A percentile compares a stretch with the other conserved stretches of the same genome.
These are phyloP conservation scores for Macrosiphum euphorbiae DNA, from an alignment of 2,888 invertebrate species.

Conservation along the genomic window DNA sequence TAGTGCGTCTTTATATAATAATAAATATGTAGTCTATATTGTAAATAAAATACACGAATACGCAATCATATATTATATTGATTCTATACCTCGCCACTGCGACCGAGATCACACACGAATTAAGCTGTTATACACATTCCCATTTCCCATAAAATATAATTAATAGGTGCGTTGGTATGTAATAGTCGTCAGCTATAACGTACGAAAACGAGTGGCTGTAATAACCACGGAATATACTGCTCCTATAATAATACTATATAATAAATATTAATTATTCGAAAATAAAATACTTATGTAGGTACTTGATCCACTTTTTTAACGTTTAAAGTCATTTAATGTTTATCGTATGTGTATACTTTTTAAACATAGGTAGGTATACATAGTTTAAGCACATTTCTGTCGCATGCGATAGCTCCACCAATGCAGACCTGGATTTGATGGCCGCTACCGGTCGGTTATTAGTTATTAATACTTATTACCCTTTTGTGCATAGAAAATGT, in stretches of 20 bases:
- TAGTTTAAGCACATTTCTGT: not conserved
- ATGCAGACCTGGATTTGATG: not conserved
- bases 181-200: not conserved
- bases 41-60: slow-evolving; percentile 12
- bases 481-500: not conserved
- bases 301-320: not conserved
- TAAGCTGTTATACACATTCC: not conserved
- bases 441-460: not conserved
- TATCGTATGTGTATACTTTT: not conserved
- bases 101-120: not conserved
- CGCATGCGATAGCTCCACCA: not conserved
- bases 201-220: not conserved
- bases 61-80: not conserved
- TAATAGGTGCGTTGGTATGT: not conserved
- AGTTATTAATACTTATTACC: not conserved
- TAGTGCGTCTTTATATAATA: not conserved
- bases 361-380: not conserved
- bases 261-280: not conserved
- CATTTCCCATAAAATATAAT: slow-evolving; percentile 7
- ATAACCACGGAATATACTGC: not conserved
- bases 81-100: not conserved
- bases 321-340: not conserved
- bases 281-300: not conserved
- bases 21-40: not conserved
- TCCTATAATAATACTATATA: not conserved